Evolutionary conservation across 2,888 invertebrate genomes (phyloP).

Genomic region (Lacanobia oleracea): DNA sequence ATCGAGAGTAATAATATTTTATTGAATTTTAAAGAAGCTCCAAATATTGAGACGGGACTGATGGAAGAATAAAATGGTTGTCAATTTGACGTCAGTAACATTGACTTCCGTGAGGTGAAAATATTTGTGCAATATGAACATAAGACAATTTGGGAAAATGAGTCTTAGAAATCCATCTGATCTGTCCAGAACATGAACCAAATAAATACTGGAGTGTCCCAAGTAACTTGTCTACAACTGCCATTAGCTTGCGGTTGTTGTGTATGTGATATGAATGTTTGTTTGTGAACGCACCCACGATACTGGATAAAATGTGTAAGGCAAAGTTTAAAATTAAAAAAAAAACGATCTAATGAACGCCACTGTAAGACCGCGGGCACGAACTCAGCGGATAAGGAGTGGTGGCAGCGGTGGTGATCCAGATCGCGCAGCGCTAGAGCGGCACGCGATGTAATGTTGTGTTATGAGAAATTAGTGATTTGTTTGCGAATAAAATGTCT

Average conservation of each 20-base stretch:
- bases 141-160: not conserved
- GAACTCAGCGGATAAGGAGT: no score
- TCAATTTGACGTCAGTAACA: not conserved
- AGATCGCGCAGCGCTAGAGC: no score
- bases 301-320: no score
- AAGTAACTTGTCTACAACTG: not conserved
- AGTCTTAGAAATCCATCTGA: not conserved
- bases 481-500: no score
- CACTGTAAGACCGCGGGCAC: not conserved
- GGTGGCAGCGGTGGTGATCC: no score
- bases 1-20: constrained; percentile 41
- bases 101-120: not conserved
- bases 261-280: no score
- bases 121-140: not conserved
- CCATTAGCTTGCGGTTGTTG: no score
- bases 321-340: no score
- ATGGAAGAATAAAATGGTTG: constrained; percentile 29
- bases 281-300: no score
- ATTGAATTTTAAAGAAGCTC: constrained; percentile 50
- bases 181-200: not conserved
- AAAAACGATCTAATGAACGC: not conserved
- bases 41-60: constrained; percentile 16
- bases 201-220: not conserved
- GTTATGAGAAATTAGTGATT: no score
- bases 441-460: no score